These are phyloP conservation scores for Hemitrygon akajei DNA, from an alignment of 2,797 vertebrate genomes.

Conservation along the genomic window DNA sequence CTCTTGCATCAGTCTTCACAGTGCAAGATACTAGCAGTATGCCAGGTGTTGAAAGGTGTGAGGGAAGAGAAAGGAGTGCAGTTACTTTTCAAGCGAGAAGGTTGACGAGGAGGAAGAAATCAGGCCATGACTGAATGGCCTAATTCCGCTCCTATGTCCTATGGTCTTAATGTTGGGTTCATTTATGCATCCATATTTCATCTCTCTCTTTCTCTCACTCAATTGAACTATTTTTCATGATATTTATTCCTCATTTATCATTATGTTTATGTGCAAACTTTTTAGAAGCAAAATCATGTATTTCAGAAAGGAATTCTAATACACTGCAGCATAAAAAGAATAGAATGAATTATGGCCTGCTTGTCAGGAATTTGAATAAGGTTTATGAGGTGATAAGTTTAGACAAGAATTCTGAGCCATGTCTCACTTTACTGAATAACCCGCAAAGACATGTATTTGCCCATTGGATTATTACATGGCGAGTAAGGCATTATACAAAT, in stretches of 20 bases:
- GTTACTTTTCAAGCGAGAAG: too few relatives aligned
- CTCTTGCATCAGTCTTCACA: too few relatives aligned
- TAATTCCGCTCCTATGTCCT: too few relatives aligned
- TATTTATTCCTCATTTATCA: neutral
- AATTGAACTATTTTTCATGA: too few relatives aligned
- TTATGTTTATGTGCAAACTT: neutral
- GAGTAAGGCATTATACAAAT: neutral
- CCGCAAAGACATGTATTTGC: neutral
- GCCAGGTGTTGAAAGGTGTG: too few relatives aligned
- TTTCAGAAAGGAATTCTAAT: neutral
- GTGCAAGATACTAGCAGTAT: too few relatives aligned
- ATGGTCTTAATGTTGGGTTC: neutral
- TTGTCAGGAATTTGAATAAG: neutral
- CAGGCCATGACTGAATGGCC: too few relatives aligned
- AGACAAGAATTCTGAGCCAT: neutral
- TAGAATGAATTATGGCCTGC: neutral
- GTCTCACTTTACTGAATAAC: neutral
- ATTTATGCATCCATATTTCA: neutral
- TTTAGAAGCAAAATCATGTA: neutral
- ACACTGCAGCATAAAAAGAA: neutral
- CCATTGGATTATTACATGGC: neutral
- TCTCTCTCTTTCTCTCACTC: neutral
- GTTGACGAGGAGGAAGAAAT: too few relatives aligned
- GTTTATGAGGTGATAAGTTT: neutral
- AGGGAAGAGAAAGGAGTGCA: too few relatives aligned